Evolutionary conservation across 1,140 invertebrate species (phyloP).

Genomic region (Drosophila bocki): DNA sequence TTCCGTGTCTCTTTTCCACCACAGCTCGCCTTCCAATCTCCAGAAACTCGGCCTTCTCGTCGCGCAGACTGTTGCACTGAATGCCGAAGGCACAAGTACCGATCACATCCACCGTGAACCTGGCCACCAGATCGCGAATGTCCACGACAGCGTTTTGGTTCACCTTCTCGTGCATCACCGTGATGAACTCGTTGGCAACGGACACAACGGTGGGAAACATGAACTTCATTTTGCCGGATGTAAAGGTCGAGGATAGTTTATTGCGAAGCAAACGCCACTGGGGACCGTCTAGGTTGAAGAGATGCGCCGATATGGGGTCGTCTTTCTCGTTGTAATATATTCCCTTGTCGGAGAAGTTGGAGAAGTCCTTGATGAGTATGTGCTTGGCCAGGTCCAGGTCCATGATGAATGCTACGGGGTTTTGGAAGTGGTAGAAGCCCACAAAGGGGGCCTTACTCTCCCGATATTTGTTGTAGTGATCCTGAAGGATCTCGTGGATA

Average conservation of each 20-base stretch:
- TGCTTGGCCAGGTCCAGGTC: slow-evolving; percentile 87
- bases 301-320: slow-evolving; percentile 85
- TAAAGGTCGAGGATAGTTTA: slow-evolving; percentile 87
- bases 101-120: slow-evolving; percentile 85
- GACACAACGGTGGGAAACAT: slow-evolving; percentile 85
- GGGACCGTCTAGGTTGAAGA: slow-evolving; percentile 85
- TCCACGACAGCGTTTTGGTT: slow-evolving; percentile 39
- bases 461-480: slow-evolving; percentile 75
- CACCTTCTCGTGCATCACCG: slow-evolving; percentile 42
- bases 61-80: slow-evolving; percentile 86
- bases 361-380: slow-evolving; percentile 87
- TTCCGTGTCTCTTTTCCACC: slow-evolving; percentile 23
- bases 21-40: slow-evolving; percentile 57
- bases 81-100: slow-evolving; percentile 88
- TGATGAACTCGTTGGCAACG: slow-evolving; percentile 53
- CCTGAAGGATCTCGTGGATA: not conserved
- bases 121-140: slow-evolving; percentile 63
- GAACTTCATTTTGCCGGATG: slow-evolving; percentile 86
- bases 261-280: slow-evolving; percentile 86
- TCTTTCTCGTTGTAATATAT: slow-evolving; percentile 84
- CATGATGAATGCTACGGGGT: too few relatives aligned
- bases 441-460: slow-evolving; percentile 60
- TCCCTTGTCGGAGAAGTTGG: slow-evolving; percentile 86
- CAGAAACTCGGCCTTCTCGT: slow-evolving; percentile 86
- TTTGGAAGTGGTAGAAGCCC: slow-evolving; percentile 83